Percentiles rank a stretch among this genome's conserved stretches.
Evolutionary conservation across 1,140 invertebrate genomes (phyloP).

Genomic region (Heliconius hermathena): DNA sequence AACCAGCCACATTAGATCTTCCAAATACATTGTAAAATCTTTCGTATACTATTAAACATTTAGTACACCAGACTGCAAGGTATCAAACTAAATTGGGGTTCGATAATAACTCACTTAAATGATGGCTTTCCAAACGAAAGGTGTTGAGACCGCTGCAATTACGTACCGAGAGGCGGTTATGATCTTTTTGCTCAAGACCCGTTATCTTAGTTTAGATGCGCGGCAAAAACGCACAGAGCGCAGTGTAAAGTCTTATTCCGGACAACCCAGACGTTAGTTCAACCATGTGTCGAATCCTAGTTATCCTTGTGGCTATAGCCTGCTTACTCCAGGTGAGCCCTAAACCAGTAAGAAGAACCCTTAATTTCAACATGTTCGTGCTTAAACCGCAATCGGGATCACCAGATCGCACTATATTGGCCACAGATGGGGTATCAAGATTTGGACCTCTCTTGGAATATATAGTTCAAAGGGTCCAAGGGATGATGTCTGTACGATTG

Average conservation of each 20-base stretch:
- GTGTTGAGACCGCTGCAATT: conserved; percentile 74
- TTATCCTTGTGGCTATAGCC: conserved; percentile 49
- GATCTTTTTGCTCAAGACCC: conserved; percentile 77
- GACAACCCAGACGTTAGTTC: conserved; percentile 53
- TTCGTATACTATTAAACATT: not conserved
- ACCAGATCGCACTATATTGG: conserved; percentile 54
- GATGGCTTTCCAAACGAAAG: conserved; percentile 79
- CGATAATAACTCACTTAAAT: conserved; percentile 67
- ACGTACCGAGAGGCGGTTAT: conserved; percentile 69
- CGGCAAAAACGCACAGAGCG: conserved; percentile 64
- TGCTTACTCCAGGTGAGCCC: conserved; percentile 50
- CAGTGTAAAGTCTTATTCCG: conserved; percentile 61
- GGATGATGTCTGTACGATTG: conserved; percentile 82
- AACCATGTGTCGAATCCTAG: conserved; percentile 57
- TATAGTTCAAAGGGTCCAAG: conserved; percentile 84
- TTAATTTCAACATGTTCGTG: conserved; percentile 76
- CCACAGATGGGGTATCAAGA: conserved; percentile 75
- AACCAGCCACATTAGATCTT: conserved; percentile 3
- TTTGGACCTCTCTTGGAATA: conserved; percentile 85
- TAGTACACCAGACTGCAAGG: conserved; percentile 34
- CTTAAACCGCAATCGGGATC: conserved; percentile 57
- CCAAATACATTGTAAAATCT: conserved; percentile 17
- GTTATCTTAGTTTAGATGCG: conserved; percentile 75
- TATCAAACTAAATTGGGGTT: conserved; percentile 47
- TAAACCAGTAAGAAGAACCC: conserved; percentile 63